A percentile compares a stretch with the other conserved stretches of the same genome.
phyloP scores from a whole-genome alignment of 2,113 vertebrate genomes.

The Chloroceryle aenea region DNA sequence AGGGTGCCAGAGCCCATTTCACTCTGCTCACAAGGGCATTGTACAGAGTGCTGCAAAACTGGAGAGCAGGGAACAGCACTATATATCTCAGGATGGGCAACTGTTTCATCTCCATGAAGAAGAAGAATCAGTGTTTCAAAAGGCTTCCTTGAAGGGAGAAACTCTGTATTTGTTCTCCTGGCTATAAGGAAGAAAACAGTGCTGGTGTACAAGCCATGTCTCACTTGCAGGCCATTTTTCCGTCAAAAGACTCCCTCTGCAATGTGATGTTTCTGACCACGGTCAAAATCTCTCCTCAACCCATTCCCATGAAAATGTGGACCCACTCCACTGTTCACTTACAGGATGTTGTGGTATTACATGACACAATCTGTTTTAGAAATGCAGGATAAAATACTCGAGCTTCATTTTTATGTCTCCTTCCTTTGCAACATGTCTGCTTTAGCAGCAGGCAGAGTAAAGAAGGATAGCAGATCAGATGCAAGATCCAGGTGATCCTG shows the following conservation, averaged over 20 bases:
- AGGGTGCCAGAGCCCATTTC: background rate
- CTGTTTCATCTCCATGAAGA: background rate
- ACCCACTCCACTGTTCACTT: background rate
- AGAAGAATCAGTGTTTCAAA: background rate
- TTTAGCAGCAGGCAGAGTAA: slow-evolving; percentile 21
- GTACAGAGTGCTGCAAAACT: background rate
- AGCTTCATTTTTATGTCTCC: background rate
- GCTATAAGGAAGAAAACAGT: background rate
- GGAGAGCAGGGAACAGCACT: background rate
- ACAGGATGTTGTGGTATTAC: background rate
- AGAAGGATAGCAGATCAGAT: slow-evolving; percentile 22
- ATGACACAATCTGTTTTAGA: background rate
- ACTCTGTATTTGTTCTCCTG: background rate
- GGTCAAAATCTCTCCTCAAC: background rate
- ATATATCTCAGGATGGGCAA: background rate
- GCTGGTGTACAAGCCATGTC: background rate
- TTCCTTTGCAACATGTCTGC: slow-evolving; percentile 17
- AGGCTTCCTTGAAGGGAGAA: background rate
- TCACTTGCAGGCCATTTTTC: background rate
- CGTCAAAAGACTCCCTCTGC: background rate
- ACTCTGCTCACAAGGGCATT: background rate
- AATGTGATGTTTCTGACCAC: background rate
- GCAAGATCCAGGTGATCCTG: background rate
- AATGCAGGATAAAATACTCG: background rate
- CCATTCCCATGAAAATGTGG: background rate